Percentiles rank a stretch among this genome's conserved stretches.
phyloP scores from a whole-genome alignment of 92 coral and sea anemone genomes.

The Epizoanthus ramosus region DNA sequence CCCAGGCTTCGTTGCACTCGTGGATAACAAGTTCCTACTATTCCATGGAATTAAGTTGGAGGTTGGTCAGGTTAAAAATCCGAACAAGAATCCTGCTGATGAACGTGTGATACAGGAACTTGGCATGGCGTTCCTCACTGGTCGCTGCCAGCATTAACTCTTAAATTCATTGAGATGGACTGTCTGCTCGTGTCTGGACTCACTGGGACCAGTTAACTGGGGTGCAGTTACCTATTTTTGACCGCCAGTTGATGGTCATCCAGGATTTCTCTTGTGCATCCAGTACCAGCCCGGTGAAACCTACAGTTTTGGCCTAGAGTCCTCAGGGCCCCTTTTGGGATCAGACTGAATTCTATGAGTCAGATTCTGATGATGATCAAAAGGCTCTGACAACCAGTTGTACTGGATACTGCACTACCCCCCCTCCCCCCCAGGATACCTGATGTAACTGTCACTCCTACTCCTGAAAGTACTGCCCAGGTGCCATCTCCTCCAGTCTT shows the following conservation, averaged over 20 bases:
- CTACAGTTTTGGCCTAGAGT: background rate
- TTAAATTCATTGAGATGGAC: slow-evolving; percentile 21
- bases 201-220: slow-evolving; percentile 38
- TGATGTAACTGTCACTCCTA: no score
- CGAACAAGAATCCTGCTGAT: background rate
- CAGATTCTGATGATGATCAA: slow-evolving; percentile 24
- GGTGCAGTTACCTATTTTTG: slow-evolving; percentile 22
- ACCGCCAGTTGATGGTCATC: slow-evolving; percentile 11
- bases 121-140: slow-evolving; percentile 44
- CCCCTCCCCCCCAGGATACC: no score
- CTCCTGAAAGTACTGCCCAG: no score
- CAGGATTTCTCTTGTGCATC: background rate
- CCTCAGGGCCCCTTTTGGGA: background rate
- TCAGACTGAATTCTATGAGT: background rate
- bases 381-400: no score
- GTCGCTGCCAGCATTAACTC: slow-evolving; percentile 7
- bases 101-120: slow-evolving; percentile 46
- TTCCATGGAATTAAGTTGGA: slow-evolving; percentile 25
- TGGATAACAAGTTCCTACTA: slow-evolving; percentile 17
- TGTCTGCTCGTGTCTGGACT: slow-evolving; percentile 42
- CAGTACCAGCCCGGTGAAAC: slow-evolving; percentile 18
- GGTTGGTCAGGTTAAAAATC: slow-evolving; percentile 4
- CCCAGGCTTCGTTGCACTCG: slow-evolving; percentile 1
- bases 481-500: no score
- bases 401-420: no score